Conservation (phyloP, 2,888 invertebrate species). For the Protophormia terraenovae region DNA sequence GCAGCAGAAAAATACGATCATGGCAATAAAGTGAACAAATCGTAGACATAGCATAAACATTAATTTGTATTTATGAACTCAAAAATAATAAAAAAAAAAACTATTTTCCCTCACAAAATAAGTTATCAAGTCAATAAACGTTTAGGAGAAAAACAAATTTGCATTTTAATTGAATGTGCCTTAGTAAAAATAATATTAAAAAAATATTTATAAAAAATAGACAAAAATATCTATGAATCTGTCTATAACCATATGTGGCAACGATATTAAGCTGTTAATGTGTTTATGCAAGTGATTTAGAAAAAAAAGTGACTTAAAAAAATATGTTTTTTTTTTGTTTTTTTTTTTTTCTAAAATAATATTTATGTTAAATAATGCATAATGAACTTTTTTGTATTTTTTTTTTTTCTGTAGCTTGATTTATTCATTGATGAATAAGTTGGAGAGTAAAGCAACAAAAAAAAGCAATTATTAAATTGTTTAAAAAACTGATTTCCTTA, state of each 20-base stretch:
- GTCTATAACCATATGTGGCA: constrained; percentile 30
- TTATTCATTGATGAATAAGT: constrained; percentile 62
- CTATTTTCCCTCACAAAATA: constrained; percentile 37
- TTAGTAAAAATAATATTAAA: not conserved
- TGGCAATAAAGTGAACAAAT: constrained; percentile 57
- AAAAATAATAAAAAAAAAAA: not conserved
- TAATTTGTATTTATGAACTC: constrained; percentile 56
- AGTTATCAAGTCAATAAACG: constrained; percentile 59
- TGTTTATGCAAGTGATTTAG: constrained; percentile 55
- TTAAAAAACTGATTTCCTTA: constrained; percentile 56
- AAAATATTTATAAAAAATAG: not conserved
- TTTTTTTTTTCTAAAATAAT: constrained; percentile 8
- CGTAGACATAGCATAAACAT: constrained; percentile 51
- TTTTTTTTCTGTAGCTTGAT: constrained; percentile 29
- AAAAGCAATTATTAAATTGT: constrained; percentile 65
- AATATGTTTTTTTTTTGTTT: not conserved
- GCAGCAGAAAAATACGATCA: not conserved
- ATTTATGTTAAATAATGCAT: constrained; percentile 65
- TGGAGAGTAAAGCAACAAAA: not conserved
- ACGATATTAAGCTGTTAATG: constrained; percentile 47
- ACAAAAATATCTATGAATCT: not conserved
- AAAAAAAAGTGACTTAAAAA: not conserved
- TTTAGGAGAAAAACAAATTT: constrained; percentile 50
- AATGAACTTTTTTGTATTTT: constrained; percentile 36
- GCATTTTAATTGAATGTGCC: constrained; percentile 66